phyloP scores from a whole-genome alignment of 2,888 invertebrate genomes.

The Agrilus mali region DNA sequence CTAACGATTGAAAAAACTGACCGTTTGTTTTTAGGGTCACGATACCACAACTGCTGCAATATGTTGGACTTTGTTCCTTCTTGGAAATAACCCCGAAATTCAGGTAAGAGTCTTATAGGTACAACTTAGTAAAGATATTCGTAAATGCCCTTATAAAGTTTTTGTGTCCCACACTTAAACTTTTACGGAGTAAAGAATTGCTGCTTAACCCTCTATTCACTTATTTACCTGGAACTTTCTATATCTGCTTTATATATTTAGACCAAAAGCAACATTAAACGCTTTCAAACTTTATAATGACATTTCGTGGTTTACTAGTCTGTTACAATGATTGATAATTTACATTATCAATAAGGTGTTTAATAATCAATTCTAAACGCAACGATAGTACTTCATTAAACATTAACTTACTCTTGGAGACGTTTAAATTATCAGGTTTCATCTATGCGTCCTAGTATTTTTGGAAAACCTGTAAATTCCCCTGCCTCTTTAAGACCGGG shows the following conservation, averaged over 20 bases:
- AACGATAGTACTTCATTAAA: too few species aligned
- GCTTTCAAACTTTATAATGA: too few species aligned
- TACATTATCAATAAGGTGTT: too few species aligned
- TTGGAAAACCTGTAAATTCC: too few species aligned
- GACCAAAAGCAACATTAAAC: too few species aligned
- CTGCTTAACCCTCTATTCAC: not conserved
- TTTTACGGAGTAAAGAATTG: not conserved
- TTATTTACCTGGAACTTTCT: not conserved
- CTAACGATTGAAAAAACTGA: not conserved
- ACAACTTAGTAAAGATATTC: not conserved
- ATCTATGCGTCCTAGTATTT: too few species aligned
- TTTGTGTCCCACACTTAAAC: not conserved
- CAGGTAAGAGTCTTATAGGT: conserved; percentile 20
- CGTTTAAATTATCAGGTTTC: too few species aligned
- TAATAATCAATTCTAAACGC: too few species aligned
- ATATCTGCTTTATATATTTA: not conserved
- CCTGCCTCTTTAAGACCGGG: too few species aligned
- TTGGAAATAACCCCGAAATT: conserved; percentile 28
- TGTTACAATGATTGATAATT: too few species aligned
- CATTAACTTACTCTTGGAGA: too few species aligned
- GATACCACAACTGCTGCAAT: conserved; percentile 31
- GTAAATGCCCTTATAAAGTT: not conserved
- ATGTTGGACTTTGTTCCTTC: conserved; percentile 26
- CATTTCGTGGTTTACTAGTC: too few species aligned
- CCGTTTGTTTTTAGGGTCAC: conserved; percentile 24